Base-by-base conservation (phyloP, 2,797 vertebrate genomes). In the Spondyliosoma cantharus region DNA sequence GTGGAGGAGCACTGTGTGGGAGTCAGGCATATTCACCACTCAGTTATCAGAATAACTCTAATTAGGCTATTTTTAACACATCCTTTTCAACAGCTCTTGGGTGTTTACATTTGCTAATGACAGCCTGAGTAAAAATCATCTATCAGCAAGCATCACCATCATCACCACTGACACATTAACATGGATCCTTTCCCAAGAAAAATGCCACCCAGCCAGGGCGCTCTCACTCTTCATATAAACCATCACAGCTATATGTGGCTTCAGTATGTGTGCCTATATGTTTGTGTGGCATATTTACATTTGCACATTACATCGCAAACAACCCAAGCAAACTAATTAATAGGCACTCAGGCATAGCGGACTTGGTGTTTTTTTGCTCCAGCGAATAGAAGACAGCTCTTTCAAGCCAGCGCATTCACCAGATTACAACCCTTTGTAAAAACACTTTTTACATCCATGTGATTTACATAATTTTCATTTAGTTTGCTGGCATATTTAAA, bases 41-140 rank as follows among this genome's bases (percentile, higher is more conserved):
- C 80, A 69, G 87, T 86, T 86, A 93, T 89, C 82, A 87, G 87
- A 91, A 93, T 91, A 87, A 91, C 87, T 90, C 90, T 94, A 93
- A 95, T 94, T 93, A 89, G 91, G 86, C 90, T 94, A 94, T 94
- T 95, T 94, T 94, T 94, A 94, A 93, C 88, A 83, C 86, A 80
- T 87, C 86, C 81, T 83, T 87, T 88, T 90, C 81, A 91, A 93
- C 87, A 89, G 91, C 90, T 93, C 82, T 84, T 48, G 92, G 92
- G 86, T 93, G 87, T 93, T 95, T 93, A 92, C 82, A 88, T 93
- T 90, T 87, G 81, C 90, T 93, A 94, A 95, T 90, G 90, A 92
- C 90, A 91, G 92, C 85, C 88, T 19, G 80, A 80, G 89, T 90
- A 84, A 92, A 90, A 91, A 88, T 90, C 92, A 91, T 91, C 92